Evolutionary conservation across 2,888 invertebrate genomes (phyloP).

Genomic region (Drosophila sordidapex): DNA sequence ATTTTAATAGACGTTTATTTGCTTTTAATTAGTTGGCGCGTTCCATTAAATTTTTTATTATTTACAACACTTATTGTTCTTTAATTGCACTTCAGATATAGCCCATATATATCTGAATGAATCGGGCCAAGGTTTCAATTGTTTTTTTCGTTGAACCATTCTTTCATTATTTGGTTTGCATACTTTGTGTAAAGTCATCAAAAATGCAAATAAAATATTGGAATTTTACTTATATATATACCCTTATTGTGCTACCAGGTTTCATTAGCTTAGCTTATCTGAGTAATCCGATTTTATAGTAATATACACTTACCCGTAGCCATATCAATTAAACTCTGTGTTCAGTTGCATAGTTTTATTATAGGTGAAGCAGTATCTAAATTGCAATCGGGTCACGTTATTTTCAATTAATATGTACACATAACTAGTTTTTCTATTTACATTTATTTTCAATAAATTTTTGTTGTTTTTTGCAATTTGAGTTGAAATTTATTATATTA

Average conservation of each 20-base stretch:
- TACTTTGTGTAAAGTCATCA: not conserved
- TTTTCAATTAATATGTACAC: conserved; percentile 9
- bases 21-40: conserved; percentile 31
- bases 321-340: not conserved
- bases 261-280: not conserved
- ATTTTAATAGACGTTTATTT: conserved; percentile 36
- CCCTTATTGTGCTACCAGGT: not conserved
- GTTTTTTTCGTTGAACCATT: not conserved
- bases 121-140: conserved; percentile 1
- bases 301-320: not conserved
- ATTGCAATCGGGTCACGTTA: conserved; percentile 3
- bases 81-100: conserved; percentile 9
- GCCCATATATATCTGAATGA: conserved; percentile 1
- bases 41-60: not conserved
- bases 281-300: not conserved
- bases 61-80: conserved; percentile 16
- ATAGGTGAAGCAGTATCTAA: not conserved
- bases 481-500: conserved; percentile 50
- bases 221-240: not conserved
- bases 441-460: conserved; percentile 3
- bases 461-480: not conserved
- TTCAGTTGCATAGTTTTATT: not conserved
- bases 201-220: not conserved
- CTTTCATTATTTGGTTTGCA: not conserved
- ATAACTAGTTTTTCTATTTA: conserved; percentile 10